phyloP scores from a whole-genome alignment of 2,888 invertebrate species.

The Linyphia triangularis region DNA sequence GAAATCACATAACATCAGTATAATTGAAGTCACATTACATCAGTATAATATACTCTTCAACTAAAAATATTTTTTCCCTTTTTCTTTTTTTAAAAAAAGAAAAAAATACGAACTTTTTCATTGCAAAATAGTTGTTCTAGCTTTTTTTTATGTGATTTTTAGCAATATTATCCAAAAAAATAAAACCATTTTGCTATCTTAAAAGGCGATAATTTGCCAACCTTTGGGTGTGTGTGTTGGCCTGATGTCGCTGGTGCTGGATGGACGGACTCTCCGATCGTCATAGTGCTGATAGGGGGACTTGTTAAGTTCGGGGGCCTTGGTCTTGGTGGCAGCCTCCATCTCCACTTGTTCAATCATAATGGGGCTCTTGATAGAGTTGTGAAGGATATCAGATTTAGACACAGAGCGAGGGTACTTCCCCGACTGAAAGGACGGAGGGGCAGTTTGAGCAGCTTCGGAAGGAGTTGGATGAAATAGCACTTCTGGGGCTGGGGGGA shows the following conservation, averaged over 20 bases:
- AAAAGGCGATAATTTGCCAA: background rate
- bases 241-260: conserved; percentile 59
- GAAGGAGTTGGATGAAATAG: conserved; percentile 55
- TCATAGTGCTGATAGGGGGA: conserved; percentile 73
- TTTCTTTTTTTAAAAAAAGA: too few species aligned
- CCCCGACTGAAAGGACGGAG: conserved; percentile 73
- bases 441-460: conserved; percentile 45
- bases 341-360: conserved; percentile 72
- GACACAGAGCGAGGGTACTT: conserved; percentile 66
- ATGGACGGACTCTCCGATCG: conserved; percentile 72
- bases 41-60: too few species aligned
- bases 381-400: conserved; percentile 65
- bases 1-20: too few species aligned
- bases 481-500: conserved; percentile 70
- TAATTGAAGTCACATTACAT: too few species aligned
- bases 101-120: too few species aligned
- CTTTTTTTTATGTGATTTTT: too few species aligned
- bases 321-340: conserved; percentile 30
- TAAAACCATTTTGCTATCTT: background rate
- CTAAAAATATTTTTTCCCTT: too few species aligned
- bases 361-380: conserved; percentile 73
- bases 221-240: conserved; percentile 69
- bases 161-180: too few species aligned
- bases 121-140: too few species aligned
- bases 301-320: conserved; percentile 35